These are phyloP conservation scores for Caenorhabditis doughertyi DNA, from an alignment of 2,888 invertebrate species.

Conservation along the genomic window DNA sequence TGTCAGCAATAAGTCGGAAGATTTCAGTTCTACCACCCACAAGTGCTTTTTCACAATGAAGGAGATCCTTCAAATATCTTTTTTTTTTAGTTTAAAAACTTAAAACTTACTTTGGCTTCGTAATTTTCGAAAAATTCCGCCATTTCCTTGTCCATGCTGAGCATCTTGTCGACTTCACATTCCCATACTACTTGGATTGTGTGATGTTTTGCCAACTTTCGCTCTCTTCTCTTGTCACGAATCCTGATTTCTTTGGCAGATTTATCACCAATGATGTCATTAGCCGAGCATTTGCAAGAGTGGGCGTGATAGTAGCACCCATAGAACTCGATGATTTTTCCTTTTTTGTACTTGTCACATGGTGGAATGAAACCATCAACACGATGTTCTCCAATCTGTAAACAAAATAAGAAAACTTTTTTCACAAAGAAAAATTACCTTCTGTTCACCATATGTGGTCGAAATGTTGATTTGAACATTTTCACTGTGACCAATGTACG, in stretches of 20 bases:
- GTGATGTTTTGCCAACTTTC: no score
- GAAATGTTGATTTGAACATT: neutral
- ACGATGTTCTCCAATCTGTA: no score
- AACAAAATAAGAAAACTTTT: neutral
- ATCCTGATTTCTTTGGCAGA: neutral
- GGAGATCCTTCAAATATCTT: no score
- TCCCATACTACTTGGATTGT: no score
- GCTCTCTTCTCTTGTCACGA: neutral
- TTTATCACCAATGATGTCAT: neutral
- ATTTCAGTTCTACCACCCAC: no score
- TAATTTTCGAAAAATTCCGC: no score
- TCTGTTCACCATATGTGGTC: conserved; percentile 1
- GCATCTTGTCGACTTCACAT: no score
- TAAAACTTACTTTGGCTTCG: neutral
- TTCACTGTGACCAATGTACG: neutral
- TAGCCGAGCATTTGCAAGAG: neutral
- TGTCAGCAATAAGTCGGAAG: no score
- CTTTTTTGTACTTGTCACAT: neutral
- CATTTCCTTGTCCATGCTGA: no score
- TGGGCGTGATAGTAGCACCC: neutral
- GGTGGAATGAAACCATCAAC: neutral
- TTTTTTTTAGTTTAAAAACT: no score
- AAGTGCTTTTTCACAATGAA: conserved; percentile 1
- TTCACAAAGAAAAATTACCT: no score
- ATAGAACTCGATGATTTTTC: neutral